Percentiles rank a stretch among this genome's conserved stretches.
These are phyloP conservation scores for Megalopta genalis DNA, from an alignment of 1,140 invertebrate genomes.

Conservation along the genomic window DNA sequence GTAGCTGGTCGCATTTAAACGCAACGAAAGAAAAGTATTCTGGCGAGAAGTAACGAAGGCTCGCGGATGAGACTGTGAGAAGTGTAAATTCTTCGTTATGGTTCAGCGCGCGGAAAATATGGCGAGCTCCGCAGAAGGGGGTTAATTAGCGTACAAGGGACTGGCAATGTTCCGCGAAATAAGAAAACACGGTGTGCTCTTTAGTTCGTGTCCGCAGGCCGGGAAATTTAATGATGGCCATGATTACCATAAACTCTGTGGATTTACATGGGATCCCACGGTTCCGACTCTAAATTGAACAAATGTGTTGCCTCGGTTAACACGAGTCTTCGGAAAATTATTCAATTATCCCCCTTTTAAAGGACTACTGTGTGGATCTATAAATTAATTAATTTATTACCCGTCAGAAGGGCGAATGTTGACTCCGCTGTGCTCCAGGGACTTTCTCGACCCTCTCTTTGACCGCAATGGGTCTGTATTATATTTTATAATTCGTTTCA, in stretches of 20 bases:
- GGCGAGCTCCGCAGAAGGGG: not conserved
- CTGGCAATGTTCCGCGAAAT: conserved; percentile 3
- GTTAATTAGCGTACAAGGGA: conserved; percentile 31
- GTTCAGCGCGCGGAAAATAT: not conserved
- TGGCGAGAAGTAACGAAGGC: not conserved
- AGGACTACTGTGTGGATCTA: too few species aligned
- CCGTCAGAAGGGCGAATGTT: too few species aligned
- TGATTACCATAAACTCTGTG: not conserved
- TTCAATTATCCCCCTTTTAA: not conserved
- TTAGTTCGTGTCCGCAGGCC: not conserved
- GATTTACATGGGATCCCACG: not conserved
- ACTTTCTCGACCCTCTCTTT: too few species aligned
- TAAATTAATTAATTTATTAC: too few species aligned
- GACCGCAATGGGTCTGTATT: too few species aligned
- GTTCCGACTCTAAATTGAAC: not conserved
- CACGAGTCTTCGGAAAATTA: not conserved
- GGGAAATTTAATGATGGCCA: not conserved
- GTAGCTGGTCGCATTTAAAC: too few species aligned
- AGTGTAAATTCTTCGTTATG: conserved; percentile 6
- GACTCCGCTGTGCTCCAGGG: too few species aligned
- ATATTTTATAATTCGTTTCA: too few species aligned
- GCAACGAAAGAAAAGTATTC: not conserved
- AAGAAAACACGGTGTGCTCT: conserved; percentile 7
- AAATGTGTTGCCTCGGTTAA: not conserved
- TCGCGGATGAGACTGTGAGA: not conserved